phyloP scores from a whole-genome alignment of 1,140 invertebrate species.

The Heliconius hermathena region DNA sequence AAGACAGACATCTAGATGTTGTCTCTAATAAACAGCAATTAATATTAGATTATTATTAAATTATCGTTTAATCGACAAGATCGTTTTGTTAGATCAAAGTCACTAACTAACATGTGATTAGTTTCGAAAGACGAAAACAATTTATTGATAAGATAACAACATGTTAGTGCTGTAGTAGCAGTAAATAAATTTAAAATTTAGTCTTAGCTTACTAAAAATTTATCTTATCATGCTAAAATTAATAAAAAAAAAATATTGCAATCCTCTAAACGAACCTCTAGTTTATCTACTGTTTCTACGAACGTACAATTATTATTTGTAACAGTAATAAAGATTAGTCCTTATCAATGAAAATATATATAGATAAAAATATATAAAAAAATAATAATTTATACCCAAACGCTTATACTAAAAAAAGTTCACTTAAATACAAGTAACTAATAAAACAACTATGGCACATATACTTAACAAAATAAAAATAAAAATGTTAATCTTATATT shows the following conservation, averaged over 20 bases:
- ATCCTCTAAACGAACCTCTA: too few species aligned
- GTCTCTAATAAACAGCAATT: neutral
- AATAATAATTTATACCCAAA: too few species aligned
- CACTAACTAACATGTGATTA: neutral
- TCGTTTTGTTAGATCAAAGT: constrained; percentile 20
- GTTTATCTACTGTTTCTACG: too few species aligned
- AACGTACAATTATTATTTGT: neutral
- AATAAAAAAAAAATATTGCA: too few species aligned
- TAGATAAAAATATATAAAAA: neutral
- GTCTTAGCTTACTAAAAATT: too few species aligned
- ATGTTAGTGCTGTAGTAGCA: neutral
- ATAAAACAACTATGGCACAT: neutral
- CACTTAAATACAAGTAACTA: too few species aligned
- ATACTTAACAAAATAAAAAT: neutral
- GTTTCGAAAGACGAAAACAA: neutral
- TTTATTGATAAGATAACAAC: neutral
- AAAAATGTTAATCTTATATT: constrained; percentile 25
- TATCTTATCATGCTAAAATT: too few species aligned
- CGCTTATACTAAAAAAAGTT: too few species aligned
- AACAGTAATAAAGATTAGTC: neutral
- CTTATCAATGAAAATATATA: neutral
- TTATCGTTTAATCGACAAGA: constrained; percentile 24
- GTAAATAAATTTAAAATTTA: too few species aligned
- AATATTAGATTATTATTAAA: constrained; percentile 9
- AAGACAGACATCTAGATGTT: neutral